Evolutionary conservation across 2,113 vertebrate genomes (phyloP).

Genomic region (Copsychus sechellarum): DNA sequence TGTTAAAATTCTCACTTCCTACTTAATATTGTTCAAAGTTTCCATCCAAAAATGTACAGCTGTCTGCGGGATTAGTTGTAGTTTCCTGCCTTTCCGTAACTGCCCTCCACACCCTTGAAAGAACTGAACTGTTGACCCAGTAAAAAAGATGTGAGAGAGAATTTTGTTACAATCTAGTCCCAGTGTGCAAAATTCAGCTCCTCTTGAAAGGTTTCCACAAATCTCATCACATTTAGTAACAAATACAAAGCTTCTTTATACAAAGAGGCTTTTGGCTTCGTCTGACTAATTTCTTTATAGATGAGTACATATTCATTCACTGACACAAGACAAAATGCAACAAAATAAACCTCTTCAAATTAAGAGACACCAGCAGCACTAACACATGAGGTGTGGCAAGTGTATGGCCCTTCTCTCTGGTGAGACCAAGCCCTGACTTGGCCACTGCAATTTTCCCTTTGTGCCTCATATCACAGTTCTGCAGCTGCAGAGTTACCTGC

Average conservation of each 20-base stretch:
- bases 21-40: not conserved
- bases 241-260: not conserved
- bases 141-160: not conserved
- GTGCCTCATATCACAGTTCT: not conserved
- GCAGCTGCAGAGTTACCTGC: not conserved
- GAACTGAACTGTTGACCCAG: not conserved
- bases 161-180: not conserved
- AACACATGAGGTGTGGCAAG: not conserved
- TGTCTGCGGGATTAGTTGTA: not conserved
- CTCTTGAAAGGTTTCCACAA: not conserved
- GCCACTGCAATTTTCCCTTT: not conserved
- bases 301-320: not conserved
- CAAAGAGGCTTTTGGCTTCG: not conserved
- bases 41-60: not conserved
- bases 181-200: not conserved
- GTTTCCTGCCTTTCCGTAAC: not conserved
- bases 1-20: not conserved
- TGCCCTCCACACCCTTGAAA: not conserved
- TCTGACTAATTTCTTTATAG: not conserved
- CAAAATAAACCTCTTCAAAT: not conserved
- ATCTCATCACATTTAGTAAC: not conserved
- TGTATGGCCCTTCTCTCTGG: not conserved
- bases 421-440: not conserved
- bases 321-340: not conserved
- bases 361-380: not conserved